phyloP scores from a whole-genome alignment of 2,113 vertebrate genomes.

The Eleginops maclovinus region DNA sequence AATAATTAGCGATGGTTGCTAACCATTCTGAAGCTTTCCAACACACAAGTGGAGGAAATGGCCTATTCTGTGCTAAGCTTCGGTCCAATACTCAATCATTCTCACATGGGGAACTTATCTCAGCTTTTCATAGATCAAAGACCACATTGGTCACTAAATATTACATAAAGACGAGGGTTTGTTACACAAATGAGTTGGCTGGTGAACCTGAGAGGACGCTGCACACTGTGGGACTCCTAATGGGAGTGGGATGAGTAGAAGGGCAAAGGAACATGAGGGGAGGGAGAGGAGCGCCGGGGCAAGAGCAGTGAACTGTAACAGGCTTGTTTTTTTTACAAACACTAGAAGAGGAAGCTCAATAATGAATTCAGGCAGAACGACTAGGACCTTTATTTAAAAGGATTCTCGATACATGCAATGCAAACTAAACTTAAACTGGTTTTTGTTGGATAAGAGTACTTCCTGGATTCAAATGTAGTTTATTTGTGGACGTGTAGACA shows the following conservation, averaged over 20 bases:
- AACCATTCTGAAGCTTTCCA: slow-evolving; percentile 33
- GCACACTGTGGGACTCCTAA: slow-evolving; percentile 19
- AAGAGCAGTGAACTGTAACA: slow-evolving; percentile 42
- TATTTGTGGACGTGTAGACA: too few relatives aligned
- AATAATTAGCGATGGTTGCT: slow-evolving; percentile 36
- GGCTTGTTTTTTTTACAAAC: slow-evolving; percentile 33
- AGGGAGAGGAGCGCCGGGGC: not conserved
- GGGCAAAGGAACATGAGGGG: slow-evolving; percentile 17
- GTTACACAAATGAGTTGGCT: slow-evolving; percentile 22
- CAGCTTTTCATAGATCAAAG: slow-evolving; percentile 3
- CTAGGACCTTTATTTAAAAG: not conserved
- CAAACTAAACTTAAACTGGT: too few relatives aligned
- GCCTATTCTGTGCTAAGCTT: not conserved
- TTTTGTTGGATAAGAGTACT: not conserved
- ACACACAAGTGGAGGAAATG: not conserved
- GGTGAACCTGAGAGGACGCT: slow-evolving; percentile 21
- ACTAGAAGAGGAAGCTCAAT: not conserved
- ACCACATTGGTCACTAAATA: not conserved
- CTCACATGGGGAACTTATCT: not conserved
- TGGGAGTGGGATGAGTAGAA: slow-evolving; percentile 29
- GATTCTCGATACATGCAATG: not conserved
- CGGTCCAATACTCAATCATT: not conserved
- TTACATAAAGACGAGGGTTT: slow-evolving; percentile 7
- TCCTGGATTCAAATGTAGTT: too few relatives aligned
- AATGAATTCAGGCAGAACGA: not conserved